A percentile compares a stretch with the other conserved stretches of the same genome.
Evolutionary conservation across 2,888 invertebrate genomes (phyloP).

Genomic region (Andrena marginata): DNA sequence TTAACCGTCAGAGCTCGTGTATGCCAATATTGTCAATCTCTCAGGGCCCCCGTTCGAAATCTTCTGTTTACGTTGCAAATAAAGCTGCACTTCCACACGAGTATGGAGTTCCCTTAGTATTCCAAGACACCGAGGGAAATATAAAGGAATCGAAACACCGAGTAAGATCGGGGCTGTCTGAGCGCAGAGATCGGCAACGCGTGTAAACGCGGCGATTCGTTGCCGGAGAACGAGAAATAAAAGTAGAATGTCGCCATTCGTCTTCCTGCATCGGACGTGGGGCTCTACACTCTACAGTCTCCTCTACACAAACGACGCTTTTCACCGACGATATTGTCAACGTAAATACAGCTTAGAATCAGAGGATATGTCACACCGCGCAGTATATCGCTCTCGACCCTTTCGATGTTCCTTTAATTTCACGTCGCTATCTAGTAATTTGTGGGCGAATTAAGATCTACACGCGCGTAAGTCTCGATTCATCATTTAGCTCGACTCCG

Average conservation of each 20-base stretch:
- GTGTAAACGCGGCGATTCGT: slow-evolving; percentile 35
- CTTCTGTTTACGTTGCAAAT: background rate
- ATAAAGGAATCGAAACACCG: slow-evolving; percentile 14
- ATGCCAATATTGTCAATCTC: background rate
- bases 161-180: background rate
- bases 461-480: background rate
- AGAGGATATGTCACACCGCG: slow-evolving; percentile 3
- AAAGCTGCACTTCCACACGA: background rate
- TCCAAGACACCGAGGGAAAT: background rate
- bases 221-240: slow-evolving; percentile 58
- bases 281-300: slow-evolving; percentile 10
- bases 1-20: background rate
- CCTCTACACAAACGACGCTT: slow-evolving; percentile 12
- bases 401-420: slow-evolving; percentile 13
- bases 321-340: slow-evolving; percentile 25
- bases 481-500: background rate
- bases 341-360: slow-evolving; percentile 37
- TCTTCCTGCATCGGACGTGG: slow-evolving; percentile 28
- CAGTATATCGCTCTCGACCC: slow-evolving; percentile 11
- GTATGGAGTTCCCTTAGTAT: background rate
- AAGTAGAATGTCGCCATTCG: slow-evolving; percentile 45
- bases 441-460: background rate
- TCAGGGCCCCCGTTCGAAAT: background rate
- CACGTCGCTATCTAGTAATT: background rate
- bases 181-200: background rate